A percentile compares a stretch with the other conserved stretches of the same genome.
phyloP scores from a whole-genome alignment of 2,888 invertebrate genomes.

The Charanyca ferruginea region DNA sequence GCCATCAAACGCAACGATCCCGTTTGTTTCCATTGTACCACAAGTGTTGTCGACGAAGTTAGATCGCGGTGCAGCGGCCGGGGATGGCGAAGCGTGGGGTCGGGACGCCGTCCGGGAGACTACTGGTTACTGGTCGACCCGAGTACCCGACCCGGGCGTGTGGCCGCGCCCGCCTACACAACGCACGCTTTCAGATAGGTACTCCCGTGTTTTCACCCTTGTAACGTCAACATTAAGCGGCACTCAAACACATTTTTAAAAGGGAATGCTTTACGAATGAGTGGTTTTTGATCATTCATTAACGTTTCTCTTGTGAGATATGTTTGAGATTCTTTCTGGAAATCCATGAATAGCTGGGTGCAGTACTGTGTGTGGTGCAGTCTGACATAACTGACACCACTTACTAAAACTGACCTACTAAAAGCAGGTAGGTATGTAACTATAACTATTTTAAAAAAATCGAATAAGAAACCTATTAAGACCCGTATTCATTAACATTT shows the following conservation, averaged over 20 bases:
- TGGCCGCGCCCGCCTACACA: slow-evolving; percentile 63
- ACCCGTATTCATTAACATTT: background rate
- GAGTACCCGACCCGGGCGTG: slow-evolving; percentile 67
- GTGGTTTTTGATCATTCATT: slow-evolving; percentile 6
- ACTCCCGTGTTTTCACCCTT: slow-evolving; percentile 71
- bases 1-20: slow-evolving; percentile 71
- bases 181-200: slow-evolving; percentile 51
- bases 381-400: background rate
- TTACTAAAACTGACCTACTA: no score
- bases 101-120: slow-evolving; percentile 75
- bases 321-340: background rate
- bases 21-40: slow-evolving; percentile 74
- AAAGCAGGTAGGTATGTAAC: background rate
- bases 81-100: slow-evolving; percentile 54
- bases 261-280: slow-evolving; percentile 36
- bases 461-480: background rate
- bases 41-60: slow-evolving; percentile 71
- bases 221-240: slow-evolving; percentile 71
- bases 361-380: no score
- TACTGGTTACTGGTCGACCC: slow-evolving; percentile 67
- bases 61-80: slow-evolving; percentile 61
- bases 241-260: slow-evolving; percentile 57
- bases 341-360: slow-evolving; percentile 8
- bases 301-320: background rate
- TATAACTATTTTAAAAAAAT: no score